Conservation (phyloP, 2,113 vertebrate genomes). For the Neogale vison region DNA sequence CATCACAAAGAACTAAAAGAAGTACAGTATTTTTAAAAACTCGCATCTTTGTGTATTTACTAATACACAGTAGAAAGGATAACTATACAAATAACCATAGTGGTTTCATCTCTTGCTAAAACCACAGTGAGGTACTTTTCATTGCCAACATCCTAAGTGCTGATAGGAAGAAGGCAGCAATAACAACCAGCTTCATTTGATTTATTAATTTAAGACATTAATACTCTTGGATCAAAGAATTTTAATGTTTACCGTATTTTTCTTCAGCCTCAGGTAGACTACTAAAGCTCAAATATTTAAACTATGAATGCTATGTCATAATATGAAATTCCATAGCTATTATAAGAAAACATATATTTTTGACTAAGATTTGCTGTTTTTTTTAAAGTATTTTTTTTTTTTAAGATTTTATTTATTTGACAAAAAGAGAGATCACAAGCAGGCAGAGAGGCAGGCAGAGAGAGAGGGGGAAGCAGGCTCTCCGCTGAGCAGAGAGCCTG, state of each 20-base stretch:
- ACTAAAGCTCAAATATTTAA: neutral
- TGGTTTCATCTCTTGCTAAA: neutral
- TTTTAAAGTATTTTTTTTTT: neutral
- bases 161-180: neutral
- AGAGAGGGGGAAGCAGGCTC: too few species aligned
- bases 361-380: neutral
- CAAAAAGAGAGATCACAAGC: too few species aligned
- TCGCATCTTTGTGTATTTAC: neutral
- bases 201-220: conserved; percentile 1
- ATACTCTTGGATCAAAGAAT: neutral
- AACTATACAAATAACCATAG: neutral
- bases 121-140: neutral
- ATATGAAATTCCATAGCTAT: neutral
- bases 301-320: neutral
- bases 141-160: neutral
- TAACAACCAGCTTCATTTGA: neutral
- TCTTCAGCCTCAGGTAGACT: neutral
- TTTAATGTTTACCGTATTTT: neutral
- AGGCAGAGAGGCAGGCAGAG: too few species aligned
- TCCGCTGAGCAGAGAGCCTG: too few species aligned
- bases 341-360: neutral
- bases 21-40: neutral
- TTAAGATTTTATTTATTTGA: too few species aligned
- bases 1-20: neutral
- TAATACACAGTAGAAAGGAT: neutral